Evolutionary conservation across 2,888 invertebrate species (phyloP), one percentile per base, ranked within the genome.

Genomic region (Trypoxylon attenuatum): DNA sequence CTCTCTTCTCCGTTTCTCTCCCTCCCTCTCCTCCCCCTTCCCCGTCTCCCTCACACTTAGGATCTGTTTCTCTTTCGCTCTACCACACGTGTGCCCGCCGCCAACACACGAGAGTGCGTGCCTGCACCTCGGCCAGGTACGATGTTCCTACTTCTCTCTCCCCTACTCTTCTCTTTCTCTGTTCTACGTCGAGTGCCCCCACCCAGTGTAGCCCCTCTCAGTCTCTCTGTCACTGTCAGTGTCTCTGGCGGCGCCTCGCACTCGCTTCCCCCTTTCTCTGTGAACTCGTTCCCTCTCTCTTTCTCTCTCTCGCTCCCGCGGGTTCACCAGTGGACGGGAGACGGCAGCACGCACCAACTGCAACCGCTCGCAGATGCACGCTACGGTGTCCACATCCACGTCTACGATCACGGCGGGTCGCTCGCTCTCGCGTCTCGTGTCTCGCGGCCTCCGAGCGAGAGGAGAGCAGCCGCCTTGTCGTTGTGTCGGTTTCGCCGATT

Each of bases 291-390:
- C 39, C 57, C 60, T 59, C 59, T 42, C 59, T 49, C 43, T 61
- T 60, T 59, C 60, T 38, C 45, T 41, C 45, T 18, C 25, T 38
- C 18, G 2, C 33, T 19, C 42, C 22, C 29, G 8, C 46, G 27
- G 45, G 42, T 53, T 27, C 19, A 50, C 57, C 27, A 42, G 51
- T 56, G 23, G 50, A 43, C 41, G 19, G 43, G 49, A 52, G 45
- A 42, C 43, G 60, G 59, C 46, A 55, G 57, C 59, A 56, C 63
- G 63, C 68, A 58, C 69, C 65, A 68, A 75, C 75, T 75, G 72
- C 72, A 65, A 71, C 65, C 59, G 69, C 69, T 65, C 41, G 69
- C 77, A 65, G 71, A 74, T 71, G 72, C 69, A 70, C 65, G 52
- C 60, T 45, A n/a, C n/a, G n/a, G n/a, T n/a, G n/a, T n/a, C n/a